Evolutionary conservation across 2,888 invertebrate genomes (phyloP), one percentile per base, ranked within the genome.

Genomic region (Ametastegia equiseti): DNA sequence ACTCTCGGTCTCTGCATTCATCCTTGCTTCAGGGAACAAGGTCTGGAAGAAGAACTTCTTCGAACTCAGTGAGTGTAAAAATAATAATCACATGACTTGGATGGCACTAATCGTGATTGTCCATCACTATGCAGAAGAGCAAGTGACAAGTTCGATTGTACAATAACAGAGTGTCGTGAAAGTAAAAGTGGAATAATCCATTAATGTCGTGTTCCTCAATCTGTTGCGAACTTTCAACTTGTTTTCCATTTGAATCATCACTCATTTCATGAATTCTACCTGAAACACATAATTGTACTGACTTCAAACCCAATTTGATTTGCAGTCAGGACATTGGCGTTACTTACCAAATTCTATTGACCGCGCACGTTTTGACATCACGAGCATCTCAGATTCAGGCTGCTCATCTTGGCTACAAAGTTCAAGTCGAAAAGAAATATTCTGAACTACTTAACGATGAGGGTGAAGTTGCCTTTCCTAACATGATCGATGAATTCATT

Each of bases 1-100:
- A 90, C 91, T 2, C 45, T 90, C 81, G 92, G 92, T 0, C 85
- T 92, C 27, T 87, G 87, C 7, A 91, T 92, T 13, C 42, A 86
- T 2, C 88, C 89, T 1, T 82, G 83, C 5, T 91, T 86, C 77
- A 84, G 91, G 69, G 92, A 92, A 42, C 88, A 90, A 75, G 87
- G 88, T 11, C 77, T 90, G 2, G 90, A 88, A 11, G 80, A 57
- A 19, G 81, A 86, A 39, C 67, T 90, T 81, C 85, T 90, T 0
- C 75, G 78, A 23, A 84, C 86, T 3, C 85, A 93, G 86, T 88
- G 23, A 54, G 54, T 54, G 11, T 23, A 19, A 11, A 54, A 0
- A 54, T 23, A 19, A 54, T 54, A 23, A 23, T 54, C 19, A 54
- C 23, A 19, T 19, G 0, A 19, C n/a, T 50, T 1, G n/a, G 1